Percentiles rank a stretch among this genome's conserved stretches.
Conservation (phyloP, 2,888 invertebrate species). For the Hoplodrina ambigua region DNA sequence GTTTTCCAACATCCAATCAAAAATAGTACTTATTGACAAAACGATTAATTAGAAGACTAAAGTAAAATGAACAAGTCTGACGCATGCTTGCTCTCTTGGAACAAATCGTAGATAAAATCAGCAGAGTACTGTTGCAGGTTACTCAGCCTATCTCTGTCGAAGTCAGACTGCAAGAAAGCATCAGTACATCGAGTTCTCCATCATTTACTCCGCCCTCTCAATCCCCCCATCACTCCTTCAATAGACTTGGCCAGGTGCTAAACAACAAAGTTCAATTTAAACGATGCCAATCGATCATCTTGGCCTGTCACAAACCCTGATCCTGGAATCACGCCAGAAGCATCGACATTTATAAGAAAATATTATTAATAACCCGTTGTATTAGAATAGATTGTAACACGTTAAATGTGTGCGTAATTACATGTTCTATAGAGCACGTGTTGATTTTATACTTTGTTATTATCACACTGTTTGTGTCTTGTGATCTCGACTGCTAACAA, state of each 20-base stretch:
- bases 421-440: conserved; percentile 34
- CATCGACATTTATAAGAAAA: conserved; percentile 63
- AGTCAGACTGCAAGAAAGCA: neutral
- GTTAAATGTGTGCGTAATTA: conserved; percentile 49
- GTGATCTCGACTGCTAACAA: conserved; percentile 31
- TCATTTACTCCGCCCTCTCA: neutral
- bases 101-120: neutral
- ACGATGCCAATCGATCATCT: conserved; percentile 53
- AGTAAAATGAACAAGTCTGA: neutral
- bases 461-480: conserved; percentile 29
- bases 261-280: conserved; percentile 46
- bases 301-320: conserved; percentile 11
- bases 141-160: neutral
- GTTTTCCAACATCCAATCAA: neutral
- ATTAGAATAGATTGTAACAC: conserved; percentile 50
- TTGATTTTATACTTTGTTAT: conserved; percentile 33
- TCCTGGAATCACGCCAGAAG: conserved; percentile 55
- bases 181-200: neutral
- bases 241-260: conserved; percentile 29
- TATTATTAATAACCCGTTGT: conserved; percentile 57
- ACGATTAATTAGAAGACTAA: too few species aligned
- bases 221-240: conserved; percentile 8
- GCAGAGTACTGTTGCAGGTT: neutral
- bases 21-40: neutral
- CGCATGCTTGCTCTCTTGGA: neutral